These are phyloP conservation scores for Scalopus aquaticus DNA, from an alignment of 2,113 vertebrate species.

Conservation along the genomic window DNA sequence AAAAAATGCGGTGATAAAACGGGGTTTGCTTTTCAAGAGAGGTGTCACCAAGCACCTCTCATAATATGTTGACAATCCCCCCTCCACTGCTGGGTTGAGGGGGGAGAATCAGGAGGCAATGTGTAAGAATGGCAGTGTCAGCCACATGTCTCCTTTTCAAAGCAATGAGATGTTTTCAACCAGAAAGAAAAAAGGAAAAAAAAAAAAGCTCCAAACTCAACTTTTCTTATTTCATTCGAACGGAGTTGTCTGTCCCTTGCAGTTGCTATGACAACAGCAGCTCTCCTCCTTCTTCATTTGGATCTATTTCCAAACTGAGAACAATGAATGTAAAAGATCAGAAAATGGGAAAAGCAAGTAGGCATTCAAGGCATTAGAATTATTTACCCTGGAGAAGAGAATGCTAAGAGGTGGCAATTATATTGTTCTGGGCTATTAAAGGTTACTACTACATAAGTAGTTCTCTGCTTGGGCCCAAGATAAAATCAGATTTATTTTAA, in stretches of 20 bases:
- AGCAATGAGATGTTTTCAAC: constrained; percentile 56
- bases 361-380: constrained; percentile 61
- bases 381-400: constrained; percentile 64
- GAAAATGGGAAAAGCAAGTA: constrained; percentile 59
- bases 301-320: constrained; percentile 74
- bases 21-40: neutral
- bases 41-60: neutral
- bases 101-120: neutral
- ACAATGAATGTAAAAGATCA: constrained; percentile 69
- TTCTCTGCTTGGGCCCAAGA: constrained; percentile 56
- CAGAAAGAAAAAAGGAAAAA: neutral
- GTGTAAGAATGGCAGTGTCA: neutral
- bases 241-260: constrained; percentile 53
- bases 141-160: neutral
- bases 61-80: neutral
- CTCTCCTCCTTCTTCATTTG: constrained; percentile 64
- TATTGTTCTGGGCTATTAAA: constrained; percentile 71
- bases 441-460: constrained; percentile 43
- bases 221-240: constrained; percentile 64
- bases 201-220: neutral
- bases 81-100: neutral
- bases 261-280: constrained; percentile 67
- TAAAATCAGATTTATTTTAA: constrained; percentile 74
- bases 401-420: constrained; percentile 64
- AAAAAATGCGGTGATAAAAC: no score